Percentiles rank a stretch among this genome's conserved stretches.
These are phyloP conservation scores for Caenorhabditis angaria DNA, from an alignment of 2,888 invertebrate species.

Conservation along the genomic window DNA sequence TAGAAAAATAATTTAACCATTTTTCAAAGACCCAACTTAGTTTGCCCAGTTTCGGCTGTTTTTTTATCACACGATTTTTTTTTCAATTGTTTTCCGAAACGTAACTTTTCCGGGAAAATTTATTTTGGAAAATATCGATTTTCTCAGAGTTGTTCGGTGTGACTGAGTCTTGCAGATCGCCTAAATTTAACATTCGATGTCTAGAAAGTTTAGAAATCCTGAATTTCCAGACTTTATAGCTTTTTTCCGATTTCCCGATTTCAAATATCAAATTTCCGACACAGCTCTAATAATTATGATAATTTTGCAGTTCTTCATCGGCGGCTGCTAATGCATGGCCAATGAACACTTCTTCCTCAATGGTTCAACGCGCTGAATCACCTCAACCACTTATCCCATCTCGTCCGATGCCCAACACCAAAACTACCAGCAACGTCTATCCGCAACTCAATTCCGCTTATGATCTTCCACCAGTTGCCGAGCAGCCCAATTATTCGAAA, in stretches of 20 bases:
- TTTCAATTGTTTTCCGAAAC: no score
- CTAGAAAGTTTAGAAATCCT: no score
- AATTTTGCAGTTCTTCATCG: constrained; percentile 21
- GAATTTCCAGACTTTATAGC: no score
- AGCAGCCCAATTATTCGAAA: constrained; percentile 17
- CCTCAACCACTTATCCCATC: constrained; percentile 54
- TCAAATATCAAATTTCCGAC: constrained; percentile 36
- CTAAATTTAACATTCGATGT: no score
- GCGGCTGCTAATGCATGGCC: constrained; percentile 26
- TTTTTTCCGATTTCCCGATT: constrained; percentile 45
- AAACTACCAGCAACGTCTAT: constrained; percentile 17
- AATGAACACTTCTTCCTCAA: not conserved
- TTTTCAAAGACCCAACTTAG: no score
- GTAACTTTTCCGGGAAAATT: no score
- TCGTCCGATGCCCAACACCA: constrained; percentile 19
- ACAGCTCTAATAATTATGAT: not conserved
- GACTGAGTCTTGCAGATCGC: no score
- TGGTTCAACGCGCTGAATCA: constrained; percentile 28
- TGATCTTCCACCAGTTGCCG: constrained; percentile 5
- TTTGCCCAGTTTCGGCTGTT: no score
- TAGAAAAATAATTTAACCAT: no score
- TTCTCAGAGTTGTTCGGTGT: no score
- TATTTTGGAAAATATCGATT: no score
- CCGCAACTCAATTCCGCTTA: constrained; percentile 7
- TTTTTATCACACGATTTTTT: no score